A percentile compares a stretch with the other conserved stretches of the same genome.
phyloP scores from a whole-genome alignment of 2,888 invertebrate genomes.

The Elysia crispata region DNA sequence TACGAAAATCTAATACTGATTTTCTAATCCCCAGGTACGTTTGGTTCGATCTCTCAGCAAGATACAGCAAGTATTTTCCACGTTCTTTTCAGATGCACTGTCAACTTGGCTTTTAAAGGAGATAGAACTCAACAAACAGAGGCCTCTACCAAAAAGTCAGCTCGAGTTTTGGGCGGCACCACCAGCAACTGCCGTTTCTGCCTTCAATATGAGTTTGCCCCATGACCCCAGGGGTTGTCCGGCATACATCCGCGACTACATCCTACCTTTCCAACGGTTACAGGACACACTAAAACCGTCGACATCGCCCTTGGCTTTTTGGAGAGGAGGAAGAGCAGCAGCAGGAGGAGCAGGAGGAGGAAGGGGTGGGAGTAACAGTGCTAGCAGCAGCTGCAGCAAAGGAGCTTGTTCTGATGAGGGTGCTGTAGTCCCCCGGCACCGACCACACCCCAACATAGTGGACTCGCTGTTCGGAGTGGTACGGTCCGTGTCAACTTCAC shows the following conservation, averaged over 20 bases:
- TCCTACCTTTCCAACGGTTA: constrained; percentile 56
- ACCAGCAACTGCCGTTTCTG: neutral
- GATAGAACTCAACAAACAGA: constrained; percentile 69
- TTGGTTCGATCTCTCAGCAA: constrained; percentile 69
- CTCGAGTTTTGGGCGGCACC: constrained; percentile 72
- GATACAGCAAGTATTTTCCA: constrained; percentile 63
- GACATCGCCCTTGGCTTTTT: neutral
- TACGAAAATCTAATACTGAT: neutral
- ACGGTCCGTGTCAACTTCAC: constrained; percentile 35
- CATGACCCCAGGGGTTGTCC: constrained; percentile 75
- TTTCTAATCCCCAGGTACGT: constrained; percentile 54
- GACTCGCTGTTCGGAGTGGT: constrained; percentile 58
- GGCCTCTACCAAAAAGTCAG: constrained; percentile 65
- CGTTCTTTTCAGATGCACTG: constrained; percentile 69
- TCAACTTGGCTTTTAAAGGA: constrained; percentile 72
- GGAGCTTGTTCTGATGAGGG: too few relatives aligned
- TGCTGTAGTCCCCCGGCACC: constrained; percentile 53
- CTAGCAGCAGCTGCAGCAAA: neutral
- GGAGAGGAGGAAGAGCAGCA: neutral
- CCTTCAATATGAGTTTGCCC: too few relatives aligned
- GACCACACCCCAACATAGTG: constrained; percentile 73
- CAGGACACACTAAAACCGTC: constrained; percentile 16
- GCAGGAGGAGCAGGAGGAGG: neutral
- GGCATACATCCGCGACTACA: constrained; percentile 66
- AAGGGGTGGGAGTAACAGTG: too few relatives aligned